A percentile compares a stretch with the other conserved stretches of the same genome.
Conservation (phyloP, 2,888 invertebrate genomes). For the Nemapogon koenigi region DNA sequence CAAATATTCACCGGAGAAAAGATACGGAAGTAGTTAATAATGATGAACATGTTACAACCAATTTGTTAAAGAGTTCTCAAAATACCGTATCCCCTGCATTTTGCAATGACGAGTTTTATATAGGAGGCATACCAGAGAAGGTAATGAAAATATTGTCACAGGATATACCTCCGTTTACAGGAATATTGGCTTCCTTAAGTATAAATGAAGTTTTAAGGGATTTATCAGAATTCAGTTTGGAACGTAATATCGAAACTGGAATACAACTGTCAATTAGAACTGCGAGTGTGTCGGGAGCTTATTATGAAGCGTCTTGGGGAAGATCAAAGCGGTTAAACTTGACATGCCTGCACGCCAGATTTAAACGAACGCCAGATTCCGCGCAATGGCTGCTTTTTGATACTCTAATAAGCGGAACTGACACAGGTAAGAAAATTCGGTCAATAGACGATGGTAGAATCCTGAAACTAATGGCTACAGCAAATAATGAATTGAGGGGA, state of each 20-base stretch:
- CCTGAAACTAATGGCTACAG: slow-evolving; percentile 33
- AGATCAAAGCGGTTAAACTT: slow-evolving; percentile 40
- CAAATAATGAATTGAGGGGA: slow-evolving; percentile 37
- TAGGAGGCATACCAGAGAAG: slow-evolving; percentile 36
- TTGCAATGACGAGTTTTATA: slow-evolving; percentile 40
- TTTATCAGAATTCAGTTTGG: slow-evolving; percentile 31
- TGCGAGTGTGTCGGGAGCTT: slow-evolving; percentile 47
- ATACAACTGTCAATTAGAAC: slow-evolving; percentile 45
- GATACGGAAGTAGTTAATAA: too few species aligned
- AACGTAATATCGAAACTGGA: slow-evolving; percentile 31
- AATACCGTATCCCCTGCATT: slow-evolving; percentile 17
- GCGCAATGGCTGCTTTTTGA: slow-evolving; percentile 46
- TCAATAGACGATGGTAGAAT: slow-evolving; percentile 40
- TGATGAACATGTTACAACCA: background rate
- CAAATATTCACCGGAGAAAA: too few species aligned
- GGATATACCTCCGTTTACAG: slow-evolving; percentile 31
- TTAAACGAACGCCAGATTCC: slow-evolving; percentile 23
- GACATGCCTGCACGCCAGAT: slow-evolving; percentile 42
- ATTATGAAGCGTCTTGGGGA: slow-evolving; percentile 47
- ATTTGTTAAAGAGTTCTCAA: too few species aligned
- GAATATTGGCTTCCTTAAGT: slow-evolving; percentile 34
- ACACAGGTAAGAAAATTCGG: slow-evolving; percentile 26
- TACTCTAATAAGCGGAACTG: slow-evolving; percentile 23
- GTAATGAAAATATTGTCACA: slow-evolving; percentile 24
- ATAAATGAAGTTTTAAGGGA: slow-evolving; percentile 34